Evolutionary conservation across 2,113 vertebrate genomes (phyloP), one percentile per base, ranked within the genome.

Genomic region (Prietella phreatophila): DNA sequence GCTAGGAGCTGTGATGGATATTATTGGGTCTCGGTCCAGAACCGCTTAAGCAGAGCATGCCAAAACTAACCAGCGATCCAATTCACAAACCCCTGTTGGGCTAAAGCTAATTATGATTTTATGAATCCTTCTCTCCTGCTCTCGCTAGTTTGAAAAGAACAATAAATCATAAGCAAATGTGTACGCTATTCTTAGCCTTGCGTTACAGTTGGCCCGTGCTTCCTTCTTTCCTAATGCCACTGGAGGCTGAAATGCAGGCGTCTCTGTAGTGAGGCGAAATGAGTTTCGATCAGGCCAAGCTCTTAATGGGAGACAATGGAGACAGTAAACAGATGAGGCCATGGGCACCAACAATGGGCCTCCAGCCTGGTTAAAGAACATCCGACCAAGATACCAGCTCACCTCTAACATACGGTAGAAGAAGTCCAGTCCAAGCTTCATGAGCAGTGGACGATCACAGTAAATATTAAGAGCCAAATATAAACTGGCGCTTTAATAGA

Each of bases 181-280:
- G 85, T 84, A 67, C 78, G 55, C 88, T 90, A 90, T 91, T 90
- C 88, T 91, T 86, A 91, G 89, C 84, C 83, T 90, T 89, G 53
- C 86, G 69, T 91, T 90, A 87, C 85, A 90, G 85, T 90, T 90
- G 91, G 90, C 90, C 7, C 19, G 27, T 4, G 19, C 50, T 82
- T 56, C 55, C 42, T 81, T 88, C 76, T 92, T 91, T 92, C 89
- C 90, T 89, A 91, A 92, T 79, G 61, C 84, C 85, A 81, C 63
- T 89, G 89, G 89, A 89, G 65, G 61, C 56, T 75, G 53, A 83
- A 90, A 60, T 20, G 42, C 58, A 82, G 84, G 84, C 88, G 84
- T 91, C 85, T 90, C 88, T 85, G 84, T 84, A 55, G 82, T 84
- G 82, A 60, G 71, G 85, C 39, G 47, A 84, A 78, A 80, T 58